Base-by-base conservation (phyloP, 2,113 vertebrate genomes). In the Hemiprocne comata region DNA sequence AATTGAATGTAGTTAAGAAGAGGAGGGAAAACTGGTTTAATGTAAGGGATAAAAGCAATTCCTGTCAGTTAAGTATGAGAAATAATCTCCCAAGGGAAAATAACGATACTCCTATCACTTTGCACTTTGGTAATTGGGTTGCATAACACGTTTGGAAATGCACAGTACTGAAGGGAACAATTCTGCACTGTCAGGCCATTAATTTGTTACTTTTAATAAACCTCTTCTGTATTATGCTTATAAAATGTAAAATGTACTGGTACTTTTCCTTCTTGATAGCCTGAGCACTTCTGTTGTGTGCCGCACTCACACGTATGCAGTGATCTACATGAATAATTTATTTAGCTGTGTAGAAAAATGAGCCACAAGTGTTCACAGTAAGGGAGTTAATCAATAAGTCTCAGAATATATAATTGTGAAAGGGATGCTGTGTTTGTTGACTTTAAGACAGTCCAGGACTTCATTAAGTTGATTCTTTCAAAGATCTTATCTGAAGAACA, bases 391-490 rank as follows among this genome's bases (percentile, higher is more conserved):
- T 85, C 65, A 72, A 6, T 91, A 81, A 50, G 11, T 46, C 38
- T 73, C 62, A 9, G 18, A 87, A 95, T 82, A 64, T 38, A 60
- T 70, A 38, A 46, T 18, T 64, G 58, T 83, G 65, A 76, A 72
- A 85, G 11, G 16, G 13, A 70, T 84, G 72, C 23, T 73, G 29
- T 55, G 57, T 89, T 92, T 93, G 44, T 84, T 94, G 76, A 80
- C 69, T 94, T 86, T 86, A 76, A 71, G 77, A 81, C 16, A 1
- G 0, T 84, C 66, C 57, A 94, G 38, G 17, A 90, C n/a, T 77
- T 83, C 24, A 93, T 88, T 79, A 79, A 54, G 40, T 90, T 71
- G 34, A 46, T 69, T 94, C n/a, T 90, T 80, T 85, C 80, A 70
- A 71, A 87, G 42, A 83, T 83, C 48, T 2, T 89, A 44, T 85